Evolutionary conservation across 2,113 vertebrate genomes (phyloP).

Genomic region (Pseudopodoces humilis): DNA sequence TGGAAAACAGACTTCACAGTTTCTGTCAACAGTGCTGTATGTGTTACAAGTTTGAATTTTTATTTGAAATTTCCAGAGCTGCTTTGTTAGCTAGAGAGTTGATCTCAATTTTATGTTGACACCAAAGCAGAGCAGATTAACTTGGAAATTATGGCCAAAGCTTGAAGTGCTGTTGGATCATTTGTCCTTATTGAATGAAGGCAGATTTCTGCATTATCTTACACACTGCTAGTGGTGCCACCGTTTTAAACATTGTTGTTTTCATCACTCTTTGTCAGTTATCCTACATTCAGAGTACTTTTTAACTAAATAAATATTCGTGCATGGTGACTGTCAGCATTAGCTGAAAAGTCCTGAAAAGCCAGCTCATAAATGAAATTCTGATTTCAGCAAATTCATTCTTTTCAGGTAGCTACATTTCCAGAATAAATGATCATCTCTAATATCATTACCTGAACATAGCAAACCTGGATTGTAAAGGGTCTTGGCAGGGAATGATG

Average conservation of each 20-base stretch:
- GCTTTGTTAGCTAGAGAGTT: conserved; percentile 2
- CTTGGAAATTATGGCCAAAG: not conserved
- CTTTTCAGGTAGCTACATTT: conserved; percentile 8
- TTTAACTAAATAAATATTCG: conserved; percentile 20
- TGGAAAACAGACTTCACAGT: conserved; percentile 10
- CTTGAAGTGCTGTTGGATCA: conserved; percentile 17
- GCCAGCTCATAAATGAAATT: conserved; percentile 20
- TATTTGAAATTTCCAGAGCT: conserved; percentile 18
- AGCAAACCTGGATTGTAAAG: not conserved
- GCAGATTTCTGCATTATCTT: conserved; percentile 24
- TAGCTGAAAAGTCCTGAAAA: conserved; percentile 27
- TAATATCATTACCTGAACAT: conserved; percentile 29
- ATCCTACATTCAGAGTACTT: not conserved
- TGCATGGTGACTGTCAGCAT: not conserved
- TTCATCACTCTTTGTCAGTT: conserved; percentile 45
- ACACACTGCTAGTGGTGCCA: not conserved
- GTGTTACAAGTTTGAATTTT: not conserved
- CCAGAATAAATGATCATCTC: conserved; percentile 32
- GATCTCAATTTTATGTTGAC: conserved; percentile 30
- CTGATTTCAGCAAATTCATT: conserved; percentile 30
- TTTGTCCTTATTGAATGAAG: conserved; percentile 44
- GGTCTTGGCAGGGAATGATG: conserved; percentile 23
- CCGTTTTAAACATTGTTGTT: conserved; percentile 16
- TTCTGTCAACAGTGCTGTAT: not conserved
- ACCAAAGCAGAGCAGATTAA: conserved; percentile 40